Base-by-base conservation (phyloP, 2,888 invertebrate species). In the Clostera curtula region DNA sequence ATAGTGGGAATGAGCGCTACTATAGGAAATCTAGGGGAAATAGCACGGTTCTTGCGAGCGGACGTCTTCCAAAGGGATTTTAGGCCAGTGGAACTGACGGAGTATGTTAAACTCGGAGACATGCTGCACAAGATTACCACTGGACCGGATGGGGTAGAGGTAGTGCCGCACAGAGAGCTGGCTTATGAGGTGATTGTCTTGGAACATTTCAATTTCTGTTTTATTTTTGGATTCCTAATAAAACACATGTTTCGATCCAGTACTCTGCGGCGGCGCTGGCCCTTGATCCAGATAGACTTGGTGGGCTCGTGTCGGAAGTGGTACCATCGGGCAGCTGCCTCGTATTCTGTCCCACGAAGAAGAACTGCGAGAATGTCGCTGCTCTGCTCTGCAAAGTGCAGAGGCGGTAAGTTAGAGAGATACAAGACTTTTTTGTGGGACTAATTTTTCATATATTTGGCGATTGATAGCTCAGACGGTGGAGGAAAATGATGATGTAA, bases 1-100 rank as follows among this genome's bases (percentile, higher is more conserved):
- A 90, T 98, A 31, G 88, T 98, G 9, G 97, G 96, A 11, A 98
- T 98, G 97, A 97, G 96, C 70, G 98, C 98, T 0, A 98, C 98
- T 0, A 92, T 98, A 48, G 96, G 95, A 31, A 98, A 98, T 75
- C 79, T 97, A 27, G 65, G 87, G 0, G 95, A 97, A 56, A 60
- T 99, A 20, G 89, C 92, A 1, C 55, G 67, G 27, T 98, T 97
- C 71, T 79, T 99, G 2, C 86, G 89, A 27, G 93, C 97, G 0
- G 91, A 93, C 25, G 83, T 93, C 7, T 98, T 92, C 66, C 87
- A 89, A 7, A 89, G 91, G 31, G 88, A 96, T 59, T 98, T 98
- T 75, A 86, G 98, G 19, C 98, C 98, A 0, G 92, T 97, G 2
- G 89, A 93, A 62, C 77, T 97, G 22, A 88, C 87, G 11, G 97